Evolutionary conservation across 2,113 vertebrate species (phyloP).

Genomic region (Pomatorhinus ruficollis): DNA sequence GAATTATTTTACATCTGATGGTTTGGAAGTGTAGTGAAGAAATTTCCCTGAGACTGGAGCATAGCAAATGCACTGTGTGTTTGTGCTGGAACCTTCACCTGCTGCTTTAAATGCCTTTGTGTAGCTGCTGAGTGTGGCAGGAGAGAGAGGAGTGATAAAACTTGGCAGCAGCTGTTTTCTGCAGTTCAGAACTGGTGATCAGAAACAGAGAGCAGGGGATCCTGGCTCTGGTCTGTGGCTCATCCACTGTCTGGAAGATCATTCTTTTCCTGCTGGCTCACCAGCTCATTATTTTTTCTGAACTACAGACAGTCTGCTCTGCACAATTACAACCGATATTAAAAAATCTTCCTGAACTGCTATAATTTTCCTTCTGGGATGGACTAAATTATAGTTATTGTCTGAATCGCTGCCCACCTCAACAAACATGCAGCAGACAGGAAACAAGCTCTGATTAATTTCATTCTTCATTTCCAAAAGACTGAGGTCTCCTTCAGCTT

Average conservation of each 20-base stretch:
- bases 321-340: background rate
- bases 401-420: background rate
- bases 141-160: background rate
- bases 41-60: background rate
- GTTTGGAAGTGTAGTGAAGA: background rate
- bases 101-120: background rate
- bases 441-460: background rate
- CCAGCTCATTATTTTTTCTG: background rate
- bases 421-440: background rate
- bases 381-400: background rate
- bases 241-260: background rate
- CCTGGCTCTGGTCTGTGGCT: background rate
- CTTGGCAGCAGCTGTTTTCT: background rate
- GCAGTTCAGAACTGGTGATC: background rate
- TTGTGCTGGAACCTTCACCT: background rate
- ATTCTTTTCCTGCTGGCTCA: background rate
- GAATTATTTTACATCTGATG: background rate
- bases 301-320: background rate
- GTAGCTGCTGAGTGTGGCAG: background rate
- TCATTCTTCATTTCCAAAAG: background rate
- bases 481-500: background rate
- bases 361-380: background rate
- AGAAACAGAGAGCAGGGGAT: background rate
- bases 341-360: background rate
- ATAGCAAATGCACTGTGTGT: accelerated